phyloP scores from a whole-genome alignment of 2,888 invertebrate species.

The Crematogaster levior region DNA sequence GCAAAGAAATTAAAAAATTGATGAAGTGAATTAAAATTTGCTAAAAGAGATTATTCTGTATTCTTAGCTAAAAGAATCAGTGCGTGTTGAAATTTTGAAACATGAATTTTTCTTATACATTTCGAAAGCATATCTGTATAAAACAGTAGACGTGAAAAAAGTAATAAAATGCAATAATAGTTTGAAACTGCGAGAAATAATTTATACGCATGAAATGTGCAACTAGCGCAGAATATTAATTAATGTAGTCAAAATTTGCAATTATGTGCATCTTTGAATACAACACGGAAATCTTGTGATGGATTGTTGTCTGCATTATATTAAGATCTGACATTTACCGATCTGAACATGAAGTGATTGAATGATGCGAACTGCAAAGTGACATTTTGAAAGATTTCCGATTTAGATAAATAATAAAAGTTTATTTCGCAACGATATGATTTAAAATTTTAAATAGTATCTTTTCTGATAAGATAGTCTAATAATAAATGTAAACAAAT shows the following conservation, averaged over 20 bases:
- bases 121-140: not conserved
- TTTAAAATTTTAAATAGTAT: slow-evolving; percentile 1
- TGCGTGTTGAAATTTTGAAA: not conserved
- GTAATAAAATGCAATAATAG: not conserved
- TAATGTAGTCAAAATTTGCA: not conserved
- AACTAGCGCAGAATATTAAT: not conserved
- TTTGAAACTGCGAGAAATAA: not conserved
- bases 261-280: not conserved
- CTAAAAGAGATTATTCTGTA: not conserved
- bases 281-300: not conserved
- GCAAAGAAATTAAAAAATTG: not conserved
- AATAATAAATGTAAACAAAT: not conserved
- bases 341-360: not conserved
- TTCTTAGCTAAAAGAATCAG: not conserved
- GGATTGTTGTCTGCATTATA: slow-evolving; percentile 1
- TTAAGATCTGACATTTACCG: not conserved
- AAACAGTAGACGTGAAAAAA: not conserved
- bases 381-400: slow-evolving; percentile 1
- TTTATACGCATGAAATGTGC: not conserved
- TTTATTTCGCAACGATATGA: slow-evolving; percentile 12
- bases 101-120: not conserved
- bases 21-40: not conserved
- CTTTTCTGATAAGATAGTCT: not conserved
- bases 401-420: not conserved
- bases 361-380: not conserved